These are phyloP conservation scores for Lingula anatina DNA, from an alignment of 2,888 invertebrate species.

Conservation along the genomic window DNA sequence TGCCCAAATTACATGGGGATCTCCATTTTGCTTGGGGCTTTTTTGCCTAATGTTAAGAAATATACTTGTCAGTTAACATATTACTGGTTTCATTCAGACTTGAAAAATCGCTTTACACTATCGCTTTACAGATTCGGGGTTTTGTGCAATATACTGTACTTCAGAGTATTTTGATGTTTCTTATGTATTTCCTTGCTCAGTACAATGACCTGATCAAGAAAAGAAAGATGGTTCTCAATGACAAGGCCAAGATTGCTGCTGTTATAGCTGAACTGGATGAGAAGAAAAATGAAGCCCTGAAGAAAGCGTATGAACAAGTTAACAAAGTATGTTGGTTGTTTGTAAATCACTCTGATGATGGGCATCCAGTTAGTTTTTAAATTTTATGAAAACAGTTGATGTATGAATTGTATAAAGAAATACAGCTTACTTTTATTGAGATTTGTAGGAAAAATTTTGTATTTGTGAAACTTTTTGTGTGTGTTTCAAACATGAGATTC, in stretches of 20 bases:
- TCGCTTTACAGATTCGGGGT: too few relatives aligned
- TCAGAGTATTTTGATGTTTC: too few relatives aligned
- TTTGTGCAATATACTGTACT: too few relatives aligned
- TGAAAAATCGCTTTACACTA: too few relatives aligned
- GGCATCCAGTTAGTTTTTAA: too few relatives aligned
- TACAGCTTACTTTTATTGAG: neutral
- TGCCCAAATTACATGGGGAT: too few relatives aligned
- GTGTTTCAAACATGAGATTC: too few relatives aligned
- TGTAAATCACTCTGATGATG: neutral
- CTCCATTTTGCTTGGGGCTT: too few relatives aligned
- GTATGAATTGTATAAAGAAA: neutral
- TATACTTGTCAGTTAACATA: too few relatives aligned
- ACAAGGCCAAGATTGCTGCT: slow-evolving; percentile 67
- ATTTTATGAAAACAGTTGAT: neutral
- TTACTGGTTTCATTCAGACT: too few relatives aligned
- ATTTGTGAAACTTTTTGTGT: too few relatives aligned
- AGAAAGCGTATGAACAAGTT: slow-evolving; percentile 76
- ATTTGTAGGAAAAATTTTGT: neutral
- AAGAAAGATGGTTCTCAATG: slow-evolving; percentile 67
- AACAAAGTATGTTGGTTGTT: slow-evolving; percentile 57
- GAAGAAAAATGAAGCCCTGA: slow-evolving; percentile 79
- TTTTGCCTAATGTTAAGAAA: too few relatives aligned
- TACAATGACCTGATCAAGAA: slow-evolving; percentile 68
- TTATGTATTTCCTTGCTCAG: slow-evolving; percentile 40
- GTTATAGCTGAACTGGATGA: slow-evolving; percentile 85